These are phyloP conservation scores for Drosophila arawakana DNA, from an alignment of 1,140 invertebrate species.

Conservation along the genomic window DNA sequence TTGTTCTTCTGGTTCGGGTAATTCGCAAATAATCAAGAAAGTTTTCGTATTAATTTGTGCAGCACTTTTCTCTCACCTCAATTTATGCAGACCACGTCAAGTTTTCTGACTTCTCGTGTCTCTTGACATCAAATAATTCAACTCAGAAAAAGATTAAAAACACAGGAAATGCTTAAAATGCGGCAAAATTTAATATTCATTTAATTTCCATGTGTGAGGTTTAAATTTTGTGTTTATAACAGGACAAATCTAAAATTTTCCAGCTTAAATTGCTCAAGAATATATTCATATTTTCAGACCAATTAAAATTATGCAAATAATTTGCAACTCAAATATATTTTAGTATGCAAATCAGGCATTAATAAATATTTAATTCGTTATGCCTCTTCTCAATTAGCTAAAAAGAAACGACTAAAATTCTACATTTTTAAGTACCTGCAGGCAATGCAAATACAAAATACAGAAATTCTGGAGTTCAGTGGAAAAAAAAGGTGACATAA, in stretches of 20 bases:
- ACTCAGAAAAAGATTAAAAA: background rate
- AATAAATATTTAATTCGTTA: slow-evolving; percentile 31
- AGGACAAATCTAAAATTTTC: too few species aligned
- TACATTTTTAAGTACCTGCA: slow-evolving; percentile 37
- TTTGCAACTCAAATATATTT: slow-evolving; percentile 16
- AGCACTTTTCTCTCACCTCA: slow-evolving; percentile 48
- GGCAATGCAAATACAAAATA: slow-evolving; percentile 21
- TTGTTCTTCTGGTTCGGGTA: slow-evolving; percentile 49
- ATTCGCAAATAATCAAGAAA: slow-evolving; percentile 82
- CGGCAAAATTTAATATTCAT: too few species aligned
- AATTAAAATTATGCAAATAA: slow-evolving; percentile 43
- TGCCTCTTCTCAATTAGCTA: slow-evolving; percentile 34
- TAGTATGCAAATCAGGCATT: slow-evolving; percentile 57
- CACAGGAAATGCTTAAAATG: background rate
- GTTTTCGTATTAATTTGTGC: slow-evolving; percentile 78
- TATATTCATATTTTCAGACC: slow-evolving; percentile 8
- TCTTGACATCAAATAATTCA: background rate
- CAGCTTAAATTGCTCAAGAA: background rate
- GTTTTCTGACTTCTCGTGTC: slow-evolving; percentile 12
- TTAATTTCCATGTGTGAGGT: too few species aligned
- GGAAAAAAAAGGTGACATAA: slow-evolving; percentile 21
- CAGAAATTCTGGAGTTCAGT: too few species aligned
- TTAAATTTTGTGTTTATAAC: background rate
- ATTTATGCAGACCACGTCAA: slow-evolving; percentile 75
- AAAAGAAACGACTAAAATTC: slow-evolving; percentile 6